A percentile compares a stretch with the other conserved stretches of the same genome.
These are phyloP conservation scores for Agrochola circellaris DNA, from an alignment of 2,888 invertebrate genomes.

Conservation along the genomic window DNA sequence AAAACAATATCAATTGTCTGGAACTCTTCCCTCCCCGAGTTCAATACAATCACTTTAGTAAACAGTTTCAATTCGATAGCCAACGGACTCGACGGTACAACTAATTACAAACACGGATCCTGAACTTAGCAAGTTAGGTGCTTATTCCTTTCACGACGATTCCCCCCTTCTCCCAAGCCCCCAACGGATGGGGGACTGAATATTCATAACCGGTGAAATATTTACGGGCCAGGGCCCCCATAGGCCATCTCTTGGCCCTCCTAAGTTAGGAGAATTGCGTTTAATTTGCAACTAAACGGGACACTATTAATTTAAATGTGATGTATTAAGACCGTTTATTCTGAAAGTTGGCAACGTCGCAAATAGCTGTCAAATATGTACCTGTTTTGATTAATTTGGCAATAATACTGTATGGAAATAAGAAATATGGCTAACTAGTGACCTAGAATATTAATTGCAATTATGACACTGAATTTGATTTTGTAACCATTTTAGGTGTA, in stretches of 20 bases:
- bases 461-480: too few species aligned
- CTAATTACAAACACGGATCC: constrained; percentile 61
- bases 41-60: constrained; percentile 51
- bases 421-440: too few species aligned
- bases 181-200: constrained; percentile 54
- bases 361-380: too few species aligned
- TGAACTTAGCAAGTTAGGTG: constrained; percentile 59
- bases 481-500: too few species aligned
- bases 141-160: constrained; percentile 58
- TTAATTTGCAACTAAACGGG: constrained; percentile 72
- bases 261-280: constrained; percentile 72
- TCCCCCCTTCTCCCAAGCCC: constrained; percentile 7
- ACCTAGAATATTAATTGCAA: too few species aligned
- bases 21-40: constrained; percentile 38
- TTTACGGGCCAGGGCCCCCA: constrained; percentile 64
- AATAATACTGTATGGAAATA: too few species aligned
- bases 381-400: too few species aligned
- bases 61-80: constrained; percentile 59
- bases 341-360: too few species aligned
- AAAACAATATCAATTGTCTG: constrained; percentile 55
- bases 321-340: too few species aligned
- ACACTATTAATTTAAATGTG: constrained; percentile 71
- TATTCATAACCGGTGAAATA: constrained; percentile 72
- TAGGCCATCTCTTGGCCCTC: constrained; percentile 59
- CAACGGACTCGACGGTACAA: constrained; percentile 48